These are phyloP conservation scores for Amphipoea lucens DNA, from an alignment of 2,888 invertebrate genomes.

Conservation along the genomic window DNA sequence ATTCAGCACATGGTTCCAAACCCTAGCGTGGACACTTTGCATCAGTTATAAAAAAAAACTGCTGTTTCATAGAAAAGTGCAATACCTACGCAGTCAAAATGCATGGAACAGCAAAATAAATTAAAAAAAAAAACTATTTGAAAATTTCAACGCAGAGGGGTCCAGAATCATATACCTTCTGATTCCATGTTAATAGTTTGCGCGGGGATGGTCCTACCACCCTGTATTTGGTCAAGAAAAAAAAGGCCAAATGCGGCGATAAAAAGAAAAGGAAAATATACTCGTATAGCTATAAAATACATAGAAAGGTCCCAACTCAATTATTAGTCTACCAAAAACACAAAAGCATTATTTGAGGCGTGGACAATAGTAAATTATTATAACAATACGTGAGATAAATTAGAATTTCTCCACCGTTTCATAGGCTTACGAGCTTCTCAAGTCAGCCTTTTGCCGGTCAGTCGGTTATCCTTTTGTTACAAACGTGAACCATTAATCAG, in stretches of 20 bases:
- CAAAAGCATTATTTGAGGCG: slow-evolving; percentile 41
- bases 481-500: slow-evolving; percentile 74
- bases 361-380: slow-evolving; percentile 63
- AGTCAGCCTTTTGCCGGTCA: slow-evolving; percentile 68
- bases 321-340: slow-evolving; percentile 32
- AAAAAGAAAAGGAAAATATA: background rate
- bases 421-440: slow-evolving; percentile 58
- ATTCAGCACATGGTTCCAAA: background rate
- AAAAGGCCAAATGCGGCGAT: no score
- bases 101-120: no score
- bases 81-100: no score
- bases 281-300: no score
- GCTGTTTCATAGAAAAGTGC: no score
- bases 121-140: no score
- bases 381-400: slow-evolving; percentile 70
- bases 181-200: no score
- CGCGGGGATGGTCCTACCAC: no score
- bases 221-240: no score
- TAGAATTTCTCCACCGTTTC: slow-evolving; percentile 62
- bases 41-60: no score
- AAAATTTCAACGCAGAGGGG: no score
- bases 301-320: slow-evolving; percentile 30
- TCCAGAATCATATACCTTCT: no score
- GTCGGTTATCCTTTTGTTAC: slow-evolving; percentile 74
- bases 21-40: background rate